Evolutionary conservation across 2,113 vertebrate species (phyloP).

Genomic region (Emydocephalus ijimae): DNA sequence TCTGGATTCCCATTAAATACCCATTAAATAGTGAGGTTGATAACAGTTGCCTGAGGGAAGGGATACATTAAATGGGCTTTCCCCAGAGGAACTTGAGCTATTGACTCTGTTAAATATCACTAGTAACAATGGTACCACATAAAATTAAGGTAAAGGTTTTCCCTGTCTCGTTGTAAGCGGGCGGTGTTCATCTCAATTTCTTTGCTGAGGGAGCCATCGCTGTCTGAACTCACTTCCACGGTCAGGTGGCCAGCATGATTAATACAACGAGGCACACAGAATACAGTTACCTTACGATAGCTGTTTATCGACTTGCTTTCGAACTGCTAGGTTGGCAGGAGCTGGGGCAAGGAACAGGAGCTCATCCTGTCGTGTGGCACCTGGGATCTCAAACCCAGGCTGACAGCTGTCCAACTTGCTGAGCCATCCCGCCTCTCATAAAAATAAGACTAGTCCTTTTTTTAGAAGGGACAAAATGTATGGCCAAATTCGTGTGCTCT

Average conservation of each 20-base stretch:
- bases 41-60: background rate
- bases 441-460: background rate
- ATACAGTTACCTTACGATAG: background rate
- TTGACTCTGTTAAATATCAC: background rate
- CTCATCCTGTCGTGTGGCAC: background rate
- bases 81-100: background rate
- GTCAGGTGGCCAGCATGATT: background rate
- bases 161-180: background rate
- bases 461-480: background rate
- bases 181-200: background rate
- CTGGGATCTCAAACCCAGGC: background rate
- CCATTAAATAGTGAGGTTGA: background rate
- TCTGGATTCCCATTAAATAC: background rate
- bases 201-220: background rate
- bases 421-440: background rate
- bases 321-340: background rate
- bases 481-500: background rate
- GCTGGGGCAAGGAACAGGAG: background rate
- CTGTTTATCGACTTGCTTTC: background rate
- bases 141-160: background rate
- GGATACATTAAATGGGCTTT: too few species aligned
- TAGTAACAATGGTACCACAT: background rate
- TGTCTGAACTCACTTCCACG: background rate
- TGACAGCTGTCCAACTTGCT: background rate
- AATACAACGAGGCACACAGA: background rate